phyloP scores from a whole-genome alignment of 1,140 invertebrate genomes.

The Drosophila navojoa region DNA sequence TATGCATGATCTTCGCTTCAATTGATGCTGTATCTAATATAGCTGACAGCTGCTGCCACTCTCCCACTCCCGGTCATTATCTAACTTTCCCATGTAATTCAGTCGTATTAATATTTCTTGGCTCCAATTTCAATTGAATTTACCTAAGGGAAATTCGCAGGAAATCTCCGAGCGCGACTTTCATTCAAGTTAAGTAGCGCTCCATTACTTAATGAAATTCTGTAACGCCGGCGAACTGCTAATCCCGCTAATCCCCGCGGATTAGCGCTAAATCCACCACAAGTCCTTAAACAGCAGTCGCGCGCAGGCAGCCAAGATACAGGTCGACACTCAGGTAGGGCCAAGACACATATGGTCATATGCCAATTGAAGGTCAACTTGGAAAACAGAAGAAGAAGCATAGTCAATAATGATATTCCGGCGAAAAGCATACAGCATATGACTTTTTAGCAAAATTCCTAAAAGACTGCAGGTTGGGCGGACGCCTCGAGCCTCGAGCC shows the following conservation, averaged over 20 bases:
- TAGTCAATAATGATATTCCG: slow-evolving; percentile 56
- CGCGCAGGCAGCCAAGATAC: slow-evolving; percentile 16
- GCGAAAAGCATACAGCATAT: slow-evolving; percentile 49
- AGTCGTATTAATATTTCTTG: not conserved
- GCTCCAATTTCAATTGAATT: slow-evolving; percentile 20
- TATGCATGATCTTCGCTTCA: slow-evolving; percentile 31
- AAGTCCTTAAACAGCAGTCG: slow-evolving; percentile 74
- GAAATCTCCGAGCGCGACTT: slow-evolving; percentile 25
- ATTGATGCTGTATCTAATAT: slow-evolving; percentile 16
- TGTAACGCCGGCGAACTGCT: slow-evolving; percentile 53
- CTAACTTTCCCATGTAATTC: slow-evolving; percentile 31
- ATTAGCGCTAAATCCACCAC: slow-evolving; percentile 77
- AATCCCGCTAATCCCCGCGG: slow-evolving; percentile 58
- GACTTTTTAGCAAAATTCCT: slow-evolving; percentile 70
- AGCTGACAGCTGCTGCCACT: not conserved
- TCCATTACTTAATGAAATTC: slow-evolving; percentile 69
- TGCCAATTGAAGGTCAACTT: slow-evolving; percentile 49
- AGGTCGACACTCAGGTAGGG: slow-evolving; percentile 26
- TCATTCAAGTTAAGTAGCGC: slow-evolving; percentile 60
- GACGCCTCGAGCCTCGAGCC: not conserved
- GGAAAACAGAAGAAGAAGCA: not conserved
- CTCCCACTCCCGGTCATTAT: not conserved
- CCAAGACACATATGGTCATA: slow-evolving; percentile 9
- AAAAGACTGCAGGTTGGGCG: slow-evolving; percentile 24
- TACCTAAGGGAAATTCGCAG: slow-evolving; percentile 21